Conservation (phyloP, 2,888 invertebrate species). For the Callimorpha dominula region DNA sequence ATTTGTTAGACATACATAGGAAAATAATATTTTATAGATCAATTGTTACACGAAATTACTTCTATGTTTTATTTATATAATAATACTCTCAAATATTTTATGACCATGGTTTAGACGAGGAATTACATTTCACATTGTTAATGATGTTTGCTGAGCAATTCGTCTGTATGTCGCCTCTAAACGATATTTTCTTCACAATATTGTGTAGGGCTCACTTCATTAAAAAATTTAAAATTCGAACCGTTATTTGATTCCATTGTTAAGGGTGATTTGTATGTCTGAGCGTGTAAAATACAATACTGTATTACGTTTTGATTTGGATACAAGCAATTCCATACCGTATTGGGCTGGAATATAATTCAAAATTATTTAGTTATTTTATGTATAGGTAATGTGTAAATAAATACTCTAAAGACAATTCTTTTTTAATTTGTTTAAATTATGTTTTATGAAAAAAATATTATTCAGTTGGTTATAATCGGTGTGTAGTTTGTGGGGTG, state of each 20-base stretch:
- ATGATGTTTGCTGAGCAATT: constrained; percentile 33
- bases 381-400: constrained; percentile 36
- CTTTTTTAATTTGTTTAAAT: constrained; percentile 73
- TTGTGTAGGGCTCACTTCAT: constrained; percentile 80
- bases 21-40: not conserved
- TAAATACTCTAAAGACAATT: constrained; percentile 58
- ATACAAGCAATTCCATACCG: constrained; percentile 54
- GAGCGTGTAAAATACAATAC: constrained; percentile 73
- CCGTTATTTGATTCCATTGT: constrained; percentile 79
- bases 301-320: constrained; percentile 55
- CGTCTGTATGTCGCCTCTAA: constrained; percentile 59
- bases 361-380: constrained; percentile 36
- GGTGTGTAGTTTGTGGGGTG: too few relatives aligned
- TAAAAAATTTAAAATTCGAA: constrained; percentile 81
- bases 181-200: constrained; percentile 78
- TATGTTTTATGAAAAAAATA: constrained; percentile 47
- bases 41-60: not conserved
- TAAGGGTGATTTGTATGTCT: constrained; percentile 79
- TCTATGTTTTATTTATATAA: not conserved
- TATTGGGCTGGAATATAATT: constrained; percentile 52
- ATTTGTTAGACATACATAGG: not conserved
- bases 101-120: not conserved
- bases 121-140: not conserved
- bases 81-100: not conserved
- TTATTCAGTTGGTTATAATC: too few relatives aligned